Base-by-base conservation (phyloP, 2,888 invertebrate species). In the Xylocampa areola region DNA sequence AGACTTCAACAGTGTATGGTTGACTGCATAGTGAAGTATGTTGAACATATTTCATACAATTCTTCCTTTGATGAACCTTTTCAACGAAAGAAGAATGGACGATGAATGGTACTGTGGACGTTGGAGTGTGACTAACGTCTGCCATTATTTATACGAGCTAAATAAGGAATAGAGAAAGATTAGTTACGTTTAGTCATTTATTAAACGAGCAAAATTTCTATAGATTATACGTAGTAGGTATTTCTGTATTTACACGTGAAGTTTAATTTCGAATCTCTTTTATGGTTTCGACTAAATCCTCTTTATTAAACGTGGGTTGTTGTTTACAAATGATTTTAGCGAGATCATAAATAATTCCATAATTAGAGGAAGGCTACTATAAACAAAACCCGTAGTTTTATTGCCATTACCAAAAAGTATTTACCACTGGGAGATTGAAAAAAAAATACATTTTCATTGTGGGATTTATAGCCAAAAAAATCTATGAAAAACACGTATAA, bases 401-500 rank as follows among this genome's bases (percentile, higher is more conserved):
- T 35, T 25, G 13, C 5, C 19, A 2, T 6, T 7, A 45, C 57
- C 11, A 50, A 59, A 49, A 50, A 45, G 11, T 35, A 16, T 49
- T 48, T 48, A 5, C 25, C 17, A 49, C 8, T 21, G 40, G 49
- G 11, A 50, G 58, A 35, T n/a, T n/a, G 36, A 66, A 41, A 13
- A 59, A 19, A 40, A n/a, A 19, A 16, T 25, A 25, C 50, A 7
- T 64, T 50, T n/a, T n/a, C n/a, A n/a, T n/a, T 67, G 59, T 41
- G 45, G 67, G 37, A 27, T 14, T 7, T 4, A n/a, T 35, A 39
- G 19, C 14, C 19, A 36, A 32, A 33, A 33, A 35, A 45, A 44
- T n/a, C 29, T 13, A 29, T 13, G 5, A 5, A 33, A 66, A 37
- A 45, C 23, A 36, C 6, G 21, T 11, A 17, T 13, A 2, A 21